Evolutionary conservation across 2,888 invertebrate genomes (phyloP).

Genomic region (Bimastos eiseni): DNA sequence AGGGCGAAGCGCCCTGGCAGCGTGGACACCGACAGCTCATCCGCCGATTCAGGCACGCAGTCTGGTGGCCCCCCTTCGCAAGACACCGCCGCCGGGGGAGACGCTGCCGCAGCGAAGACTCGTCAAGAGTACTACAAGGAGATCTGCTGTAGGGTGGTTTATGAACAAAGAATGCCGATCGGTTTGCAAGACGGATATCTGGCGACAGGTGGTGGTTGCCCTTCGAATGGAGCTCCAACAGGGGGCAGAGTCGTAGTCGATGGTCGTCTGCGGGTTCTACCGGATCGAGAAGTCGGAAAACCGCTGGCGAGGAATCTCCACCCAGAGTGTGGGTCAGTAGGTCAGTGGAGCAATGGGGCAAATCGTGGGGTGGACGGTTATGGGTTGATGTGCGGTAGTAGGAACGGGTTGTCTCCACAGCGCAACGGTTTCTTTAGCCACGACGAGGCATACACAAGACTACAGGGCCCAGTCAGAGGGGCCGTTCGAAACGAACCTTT

Average conservation of each 20-base stretch:
- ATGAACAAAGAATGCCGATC: conserved; percentile 6
- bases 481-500: background rate
- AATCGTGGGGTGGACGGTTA: background rate
- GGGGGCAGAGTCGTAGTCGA: background rate
- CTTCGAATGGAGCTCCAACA: background rate
- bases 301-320: background rate
- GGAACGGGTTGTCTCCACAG: background rate
- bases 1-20: conserved; percentile 9
- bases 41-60: conserved; percentile 2
- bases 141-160: background rate
- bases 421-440: background rate
- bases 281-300: background rate
- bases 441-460: background rate
- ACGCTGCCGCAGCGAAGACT: background rate
- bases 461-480: background rate
- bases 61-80: background rate
- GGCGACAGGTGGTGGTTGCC: background rate
- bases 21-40: conserved; percentile 16
- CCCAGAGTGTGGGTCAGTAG: background rate
- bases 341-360: background rate
- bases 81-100: background rate
- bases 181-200: background rate
- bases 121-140: background rate
- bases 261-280: background rate
- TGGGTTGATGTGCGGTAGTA: background rate